Evolutionary conservation across 2,113 vertebrate species (phyloP), one percentile per base, ranked within the genome.

Genomic region (Corythornis vintsioides): DNA sequence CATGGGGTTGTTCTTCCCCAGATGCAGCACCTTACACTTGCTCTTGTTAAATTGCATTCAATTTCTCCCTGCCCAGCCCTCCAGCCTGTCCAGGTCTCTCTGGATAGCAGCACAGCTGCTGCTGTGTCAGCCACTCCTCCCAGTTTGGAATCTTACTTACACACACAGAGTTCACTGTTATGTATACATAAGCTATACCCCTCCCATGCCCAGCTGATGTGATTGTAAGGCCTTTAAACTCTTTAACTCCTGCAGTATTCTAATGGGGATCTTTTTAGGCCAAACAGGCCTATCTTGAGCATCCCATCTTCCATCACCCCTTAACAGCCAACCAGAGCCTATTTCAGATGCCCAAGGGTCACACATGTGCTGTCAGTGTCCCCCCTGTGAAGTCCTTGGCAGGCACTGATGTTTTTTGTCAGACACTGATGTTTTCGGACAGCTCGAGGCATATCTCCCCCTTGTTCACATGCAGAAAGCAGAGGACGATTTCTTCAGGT

Each of bases 351-450:
- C 42, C 42, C 28, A 33, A 35, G 74, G 3, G 15, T 10, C 77
- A 75, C 8, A 2, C 10, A 24, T 0, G 0, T 22, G 47, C 50
- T 52, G 77, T 8, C 77, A 67, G 29, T 7, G 33, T n/a, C 15
- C 22, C 28, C 72, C 79, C 64, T 13, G 15, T 6, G 66, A 50
- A 52, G 48, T 9, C 55, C 67, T 40, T 20, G 25, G 42, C 24
- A 14, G 60, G 24, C 72, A 73, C 29, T 0, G 0, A 19, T 0
- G 0, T 19, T 31, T 66, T 59, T 66, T 7, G 17, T 31, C 56
- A 55, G 22, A 38, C 72, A 73, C 29, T 0, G 0, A 16, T 0
- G 0, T 19, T 31, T 66, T 59, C 66, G 7, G 17, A n/a, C 56
- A 55, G 22, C 21, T 31, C 40, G 11, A 2, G 53, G 63, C 65